A percentile compares a stretch with the other conserved stretches of the same genome.
phyloP scores from a whole-genome alignment of 1,140 invertebrate genomes.

The Carposina sasakii region DNA sequence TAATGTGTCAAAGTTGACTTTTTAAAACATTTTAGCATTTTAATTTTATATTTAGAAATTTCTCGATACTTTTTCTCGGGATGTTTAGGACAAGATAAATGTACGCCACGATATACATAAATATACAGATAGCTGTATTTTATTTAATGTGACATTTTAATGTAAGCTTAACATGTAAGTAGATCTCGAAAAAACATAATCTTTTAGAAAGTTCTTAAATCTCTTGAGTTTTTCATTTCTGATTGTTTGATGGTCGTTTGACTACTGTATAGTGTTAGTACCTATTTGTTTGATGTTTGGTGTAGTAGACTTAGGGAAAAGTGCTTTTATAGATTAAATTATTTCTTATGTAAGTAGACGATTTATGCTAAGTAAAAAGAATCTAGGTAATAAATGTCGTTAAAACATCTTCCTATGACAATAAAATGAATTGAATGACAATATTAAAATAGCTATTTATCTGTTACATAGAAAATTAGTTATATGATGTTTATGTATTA shows the following conservation, averaged over 20 bases:
- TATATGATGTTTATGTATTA: no score
- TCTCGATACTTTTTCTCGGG: conserved; percentile 56
- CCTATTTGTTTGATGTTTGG: conserved; percentile 63
- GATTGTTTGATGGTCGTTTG: conserved; percentile 37
- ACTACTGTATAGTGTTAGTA: conserved; percentile 22
- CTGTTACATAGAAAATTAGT: no score
- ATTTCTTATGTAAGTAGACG: no score
- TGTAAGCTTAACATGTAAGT: conserved; percentile 42
- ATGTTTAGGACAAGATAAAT: conserved; percentile 7
- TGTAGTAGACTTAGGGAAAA: conserved; percentile 57
- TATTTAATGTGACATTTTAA: conserved; percentile 8
- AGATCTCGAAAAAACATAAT: conserved; percentile 46
- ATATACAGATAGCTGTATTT: no score
- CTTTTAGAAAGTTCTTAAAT: conserved; percentile 45
- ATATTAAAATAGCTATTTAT: no score
- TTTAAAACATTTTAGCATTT: no score
- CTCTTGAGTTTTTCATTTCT: conserved; percentile 34
- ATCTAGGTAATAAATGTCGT: no score
- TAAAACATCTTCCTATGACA: no score
- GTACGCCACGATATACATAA: no score
- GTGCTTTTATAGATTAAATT: conserved; percentile 60
- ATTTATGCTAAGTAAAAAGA: no score
- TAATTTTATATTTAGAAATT: conserved; percentile 27
- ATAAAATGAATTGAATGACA: conserved; percentile 4
- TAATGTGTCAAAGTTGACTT: conserved; percentile 30